Base-by-base conservation (phyloP, 2,797 vertebrate species). In the Chloroceryle inda region DNA sequence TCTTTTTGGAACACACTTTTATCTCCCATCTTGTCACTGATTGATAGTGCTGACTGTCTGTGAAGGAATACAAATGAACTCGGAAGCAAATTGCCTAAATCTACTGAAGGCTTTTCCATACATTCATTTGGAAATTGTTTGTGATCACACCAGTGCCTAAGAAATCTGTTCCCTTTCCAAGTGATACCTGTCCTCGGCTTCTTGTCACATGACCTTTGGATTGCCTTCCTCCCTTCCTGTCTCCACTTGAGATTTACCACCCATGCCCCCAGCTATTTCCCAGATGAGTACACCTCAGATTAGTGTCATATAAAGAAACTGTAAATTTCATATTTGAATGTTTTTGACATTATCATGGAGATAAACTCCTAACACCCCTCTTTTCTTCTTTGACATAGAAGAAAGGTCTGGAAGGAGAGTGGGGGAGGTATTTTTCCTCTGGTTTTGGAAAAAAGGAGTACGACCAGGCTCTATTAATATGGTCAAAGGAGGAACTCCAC, bases 211-310 rank as follows among this genome's bases (percentile, higher is more conserved):
- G 26, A 31, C 38, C n/a, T 42, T 19, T 24, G 73, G 31, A 22
- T 27, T 91, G 40, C 55, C 15, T 37, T 91, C 20, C 5, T 82
- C 33, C 31, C 31, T 6, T 73, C 26, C 26, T 49, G 24, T n/a
- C 26, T 8, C 29, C 13, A 7, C n/a, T 29, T 1, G 0, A 78
- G 45, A 31, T n/a, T 15, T 15, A 15, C 29, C 12, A 9, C 8
- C 3, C 9, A 4, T 5, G 2, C 15, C 3, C n/a, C 3, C 47
- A 13, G 38, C 27, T 33, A 5, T 33, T 75, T 64, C 40, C 38
- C 14, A 66, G 20, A 18, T 83, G 10, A 56, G 35, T 56, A 59
- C 6, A 5, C 69, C 63, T 78, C 42, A 40, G 33, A 14, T 31
- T 62, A 44, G 9, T 56, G 68, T 56, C 62, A 40, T 19, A 17